phyloP scores from a whole-genome alignment of 2,797 vertebrate species.

The Gymnothorax javanicus region DNA sequence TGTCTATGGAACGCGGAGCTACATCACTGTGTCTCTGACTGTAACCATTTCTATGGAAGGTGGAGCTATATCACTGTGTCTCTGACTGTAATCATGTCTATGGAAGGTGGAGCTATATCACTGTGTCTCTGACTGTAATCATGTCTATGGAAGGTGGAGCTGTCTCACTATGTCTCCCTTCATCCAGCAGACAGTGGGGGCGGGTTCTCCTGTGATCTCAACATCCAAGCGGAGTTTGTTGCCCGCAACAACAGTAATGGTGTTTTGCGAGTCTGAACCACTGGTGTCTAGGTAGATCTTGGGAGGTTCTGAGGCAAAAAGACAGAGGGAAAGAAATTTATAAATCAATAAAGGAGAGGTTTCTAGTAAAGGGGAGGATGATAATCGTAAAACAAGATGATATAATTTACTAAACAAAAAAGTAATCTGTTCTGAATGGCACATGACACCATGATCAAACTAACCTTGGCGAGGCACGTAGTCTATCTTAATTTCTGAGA shows the following conservation, averaged over 20 bases:
- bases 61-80: too few relatives aligned
- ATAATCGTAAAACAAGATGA: not conserved
- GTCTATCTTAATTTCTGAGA: slow-evolving; percentile 85
- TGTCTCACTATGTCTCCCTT: slow-evolving; percentile 73
- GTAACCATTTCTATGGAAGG: too few relatives aligned
- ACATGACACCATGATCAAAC: slow-evolving; percentile 11
- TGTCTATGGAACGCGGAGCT: too few relatives aligned
- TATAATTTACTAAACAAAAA: not conserved
- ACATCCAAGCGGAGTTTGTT: slow-evolving; percentile 89
- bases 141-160: not conserved
- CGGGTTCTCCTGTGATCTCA: slow-evolving; percentile 85
- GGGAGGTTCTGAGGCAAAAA: slow-evolving; percentile 76
- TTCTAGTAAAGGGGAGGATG: not conserved
- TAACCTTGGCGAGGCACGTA: slow-evolving; percentile 81
- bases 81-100: too few relatives aligned
- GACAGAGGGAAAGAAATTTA: not conserved
- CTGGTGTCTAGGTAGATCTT: slow-evolving; percentile 89
- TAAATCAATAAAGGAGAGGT: not conserved
- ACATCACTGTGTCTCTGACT: too few relatives aligned
- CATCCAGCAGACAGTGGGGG: slow-evolving; percentile 80
- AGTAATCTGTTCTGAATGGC: not conserved
- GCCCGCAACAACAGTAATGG: slow-evolving; percentile 84
- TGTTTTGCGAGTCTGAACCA: slow-evolving; percentile 70
- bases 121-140: not conserved
- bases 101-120: too few relatives aligned